Conservation (phyloP, 2,888 invertebrate genomes). For the Matsumyia berberina region DNA sequence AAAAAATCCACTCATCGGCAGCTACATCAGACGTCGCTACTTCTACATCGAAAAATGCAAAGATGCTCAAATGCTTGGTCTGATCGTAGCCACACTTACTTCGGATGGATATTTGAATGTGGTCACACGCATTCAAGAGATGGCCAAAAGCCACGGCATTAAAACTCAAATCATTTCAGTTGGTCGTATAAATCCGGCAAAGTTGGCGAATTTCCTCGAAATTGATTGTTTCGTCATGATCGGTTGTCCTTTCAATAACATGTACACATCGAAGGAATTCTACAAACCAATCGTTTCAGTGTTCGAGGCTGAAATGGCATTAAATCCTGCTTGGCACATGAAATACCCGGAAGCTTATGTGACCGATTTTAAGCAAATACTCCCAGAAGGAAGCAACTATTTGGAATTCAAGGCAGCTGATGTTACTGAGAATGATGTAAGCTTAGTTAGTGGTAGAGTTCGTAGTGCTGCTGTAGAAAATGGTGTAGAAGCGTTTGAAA, state of each 20-base stretch:
- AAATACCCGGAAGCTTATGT: conserved; percentile 87
- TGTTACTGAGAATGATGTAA: conserved; percentile 87
- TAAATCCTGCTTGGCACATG: conserved; percentile 86
- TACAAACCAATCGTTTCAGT: conserved; percentile 96
- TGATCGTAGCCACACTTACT: conserved; percentile 95
- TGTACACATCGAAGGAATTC: conserved; percentile 93
- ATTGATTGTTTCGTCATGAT: conserved; percentile 96
- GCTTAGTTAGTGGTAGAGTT: conserved; percentile 90
- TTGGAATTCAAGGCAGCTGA: conserved; percentile 84
- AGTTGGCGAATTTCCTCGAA: conserved; percentile 95
- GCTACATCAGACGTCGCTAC: conserved; percentile 91
- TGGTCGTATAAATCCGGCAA: conserved; percentile 97
- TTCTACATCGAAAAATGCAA: conserved; percentile 95
- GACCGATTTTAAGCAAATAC: conserved; percentile 90
- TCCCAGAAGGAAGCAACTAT: conserved; percentile 87
- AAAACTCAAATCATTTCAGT: conserved; percentile 96
- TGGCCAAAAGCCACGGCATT: conserved; percentile 91
- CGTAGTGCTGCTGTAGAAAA: conserved; percentile 81
- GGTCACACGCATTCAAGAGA: conserved; percentile 89
- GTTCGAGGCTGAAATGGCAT: conserved; percentile 94
- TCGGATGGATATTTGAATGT: conserved; percentile 91
- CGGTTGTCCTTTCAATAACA: conserved; percentile 95
- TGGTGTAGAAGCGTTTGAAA: conserved; percentile 65
- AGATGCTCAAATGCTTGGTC: conserved; percentile 94
- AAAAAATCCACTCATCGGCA: conserved; percentile 85